Base-by-base conservation (phyloP, 2,888 invertebrate genomes). In the Andrena dorsata region DNA sequence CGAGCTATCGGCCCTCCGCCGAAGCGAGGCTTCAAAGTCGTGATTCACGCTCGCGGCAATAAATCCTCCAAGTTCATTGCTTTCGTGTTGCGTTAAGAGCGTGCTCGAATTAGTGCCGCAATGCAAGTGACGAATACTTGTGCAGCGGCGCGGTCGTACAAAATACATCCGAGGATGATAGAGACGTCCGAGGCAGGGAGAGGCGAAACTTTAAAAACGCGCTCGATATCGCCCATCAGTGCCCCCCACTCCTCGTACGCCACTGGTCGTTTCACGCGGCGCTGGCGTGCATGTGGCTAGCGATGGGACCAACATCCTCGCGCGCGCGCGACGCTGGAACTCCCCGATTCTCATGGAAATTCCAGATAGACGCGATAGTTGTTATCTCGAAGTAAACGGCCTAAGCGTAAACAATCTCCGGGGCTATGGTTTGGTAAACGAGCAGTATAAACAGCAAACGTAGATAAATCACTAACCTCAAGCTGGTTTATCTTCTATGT, bases 261-360 rank as follows among this genome's bases (percentile, higher is more conserved):
- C 81, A 65, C 20, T 77, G 77, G 49, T 7, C 72, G 69, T 63
- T 81, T 81, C 81, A 78, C 74, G 81, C 78, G 61, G 60, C 60
- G 53, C 70, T 81, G 64, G 78, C 78, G 78, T 81, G 78, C 78
- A 70, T 70, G 63, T 35, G 56, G 26, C 32, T 68, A 73, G 72
- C 49, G 72, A 80, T 68, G 61, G 72, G 68, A 80, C 58, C 63
- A 68, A 77, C 63, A 68, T 56, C 28, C 56, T 80, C 72, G 56
- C 58, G 63, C 32, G 7, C 35, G 23, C 8, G 32, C 41, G 23
- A 4, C 41, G 1, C 26, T 60, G 63, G 35, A 72, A 26, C 41
- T 72, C 47, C 2, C 10, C 28, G 47, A 49, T 58, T 35, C 32
- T 56, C 47, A 8, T 7, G 35, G 47, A 13, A 76, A 53, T 35